Evolutionary conservation across 2,113 vertebrate species (phyloP).

Genomic region (Balaenoptera acutorostrata): DNA sequence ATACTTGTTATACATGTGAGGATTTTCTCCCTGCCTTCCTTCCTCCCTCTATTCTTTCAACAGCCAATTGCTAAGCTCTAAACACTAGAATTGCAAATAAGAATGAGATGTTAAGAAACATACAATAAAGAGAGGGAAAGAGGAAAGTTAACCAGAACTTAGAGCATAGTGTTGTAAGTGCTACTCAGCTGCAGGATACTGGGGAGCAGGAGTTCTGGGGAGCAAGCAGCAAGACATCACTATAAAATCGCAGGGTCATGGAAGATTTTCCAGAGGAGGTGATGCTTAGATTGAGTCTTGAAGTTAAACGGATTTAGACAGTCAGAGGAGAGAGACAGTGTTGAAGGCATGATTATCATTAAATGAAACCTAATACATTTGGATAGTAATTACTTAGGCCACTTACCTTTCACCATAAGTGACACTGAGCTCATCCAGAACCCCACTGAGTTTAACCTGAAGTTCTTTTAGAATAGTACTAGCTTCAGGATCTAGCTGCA

Average conservation of each 20-base stretch:
- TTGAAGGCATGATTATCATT: neutral
- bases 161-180: fast-evolving
- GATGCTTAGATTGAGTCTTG: neutral
- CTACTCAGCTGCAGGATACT: neutral
- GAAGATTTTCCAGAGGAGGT: neutral
- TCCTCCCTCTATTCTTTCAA: neutral
- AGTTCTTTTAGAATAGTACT: constrained; percentile 93
- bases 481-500: constrained; percentile 95
- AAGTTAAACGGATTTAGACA: neutral
- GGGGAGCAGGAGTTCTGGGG: neutral
- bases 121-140: neutral
- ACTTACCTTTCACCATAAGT: constrained; percentile 92
- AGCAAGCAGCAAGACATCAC: neutral
- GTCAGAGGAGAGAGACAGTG: neutral
- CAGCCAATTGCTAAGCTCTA: neutral
- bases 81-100: neutral
- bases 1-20: neutral
- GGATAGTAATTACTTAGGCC: neutral
- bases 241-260: neutral
- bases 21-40: neutral
- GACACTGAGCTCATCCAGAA: constrained; percentile 93
- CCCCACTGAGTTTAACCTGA: constrained; percentile 92
- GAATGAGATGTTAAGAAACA: neutral
- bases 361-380: neutral
- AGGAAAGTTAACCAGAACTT: neutral